A percentile compares a stretch with the other conserved stretches of the same genome.
Conservation (phyloP, 92 coral and sea anemone genomes). For the Galaxea fascicularis region DNA sequence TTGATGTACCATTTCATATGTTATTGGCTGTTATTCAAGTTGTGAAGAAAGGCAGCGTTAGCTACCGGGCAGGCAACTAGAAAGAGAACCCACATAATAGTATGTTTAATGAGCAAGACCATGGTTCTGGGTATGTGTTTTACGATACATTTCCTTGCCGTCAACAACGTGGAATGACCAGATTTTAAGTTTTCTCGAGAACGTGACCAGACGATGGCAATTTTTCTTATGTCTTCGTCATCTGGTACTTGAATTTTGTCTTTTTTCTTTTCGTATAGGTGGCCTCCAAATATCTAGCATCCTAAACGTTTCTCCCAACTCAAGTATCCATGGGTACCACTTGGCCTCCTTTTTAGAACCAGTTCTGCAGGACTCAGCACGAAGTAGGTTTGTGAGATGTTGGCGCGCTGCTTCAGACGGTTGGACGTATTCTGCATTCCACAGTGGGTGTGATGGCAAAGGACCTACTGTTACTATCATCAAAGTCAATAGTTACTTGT, state of each 20-base stretch:
- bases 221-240: too few relatives aligned
- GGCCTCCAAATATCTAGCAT: neutral
- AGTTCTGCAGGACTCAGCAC: neutral
- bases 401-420: conserved; percentile 58
- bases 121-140: too few relatives aligned
- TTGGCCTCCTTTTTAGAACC: conserved; percentile 4
- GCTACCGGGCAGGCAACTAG: too few relatives aligned
- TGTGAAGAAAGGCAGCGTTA: too few relatives aligned
- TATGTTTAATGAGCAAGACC: too few relatives aligned
- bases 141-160: too few relatives aligned
- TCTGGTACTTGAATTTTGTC: neutral
- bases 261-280: neutral
- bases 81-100: too few relatives aligned
- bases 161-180: too few relatives aligned
- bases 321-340: neutral
- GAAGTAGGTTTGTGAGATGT: conserved; percentile 40
- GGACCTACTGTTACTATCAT: conserved; percentile 77
- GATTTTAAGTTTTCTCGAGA: too few relatives aligned
- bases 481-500: conserved; percentile 47
- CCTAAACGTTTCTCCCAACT: neutral
- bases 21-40: too few relatives aligned
- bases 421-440: conserved; percentile 67
- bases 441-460: conserved; percentile 53
- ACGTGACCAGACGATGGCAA: too few relatives aligned
- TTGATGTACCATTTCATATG: too few relatives aligned